phyloP scores from a whole-genome alignment of 2,888 invertebrate genomes.

The Lampropteryx suffumata region DNA sequence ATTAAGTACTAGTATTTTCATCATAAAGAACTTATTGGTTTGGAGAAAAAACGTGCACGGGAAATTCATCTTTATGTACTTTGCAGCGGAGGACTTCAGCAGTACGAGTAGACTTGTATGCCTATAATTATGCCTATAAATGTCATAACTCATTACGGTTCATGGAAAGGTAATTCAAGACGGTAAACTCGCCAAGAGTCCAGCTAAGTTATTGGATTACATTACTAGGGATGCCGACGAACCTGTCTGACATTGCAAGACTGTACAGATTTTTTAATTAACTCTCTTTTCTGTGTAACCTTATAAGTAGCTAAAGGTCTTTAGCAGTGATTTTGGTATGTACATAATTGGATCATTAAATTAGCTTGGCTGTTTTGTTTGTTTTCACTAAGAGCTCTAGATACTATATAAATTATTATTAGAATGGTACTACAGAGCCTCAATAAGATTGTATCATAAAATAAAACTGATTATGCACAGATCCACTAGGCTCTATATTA shows the following conservation, averaged over 20 bases:
- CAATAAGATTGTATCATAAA: not conserved
- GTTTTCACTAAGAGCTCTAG: too few relatives aligned
- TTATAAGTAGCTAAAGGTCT: too few relatives aligned
- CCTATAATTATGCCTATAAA: not conserved
- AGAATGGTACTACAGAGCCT: too few relatives aligned
- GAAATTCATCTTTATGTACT: too few relatives aligned
- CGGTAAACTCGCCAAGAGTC: constrained; percentile 24
- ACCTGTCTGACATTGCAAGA: constrained; percentile 25
- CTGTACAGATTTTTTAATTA: constrained; percentile 30
- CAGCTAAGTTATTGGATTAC: constrained; percentile 53
- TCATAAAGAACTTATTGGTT: too few relatives aligned
- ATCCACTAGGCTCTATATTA: not conserved
- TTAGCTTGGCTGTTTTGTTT: too few relatives aligned
- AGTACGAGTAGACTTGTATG: not conserved
- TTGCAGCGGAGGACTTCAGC: not conserved
- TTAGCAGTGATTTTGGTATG: too few relatives aligned
- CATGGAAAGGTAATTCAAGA: constrained; percentile 27
- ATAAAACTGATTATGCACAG: not conserved
- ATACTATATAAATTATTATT: too few relatives aligned
- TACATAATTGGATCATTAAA: too few relatives aligned
- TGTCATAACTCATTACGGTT: constrained; percentile 8
- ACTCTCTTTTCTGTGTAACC: too few relatives aligned
- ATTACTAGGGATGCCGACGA: constrained; percentile 52
- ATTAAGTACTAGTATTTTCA: too few relatives aligned
- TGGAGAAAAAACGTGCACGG: too few relatives aligned